A percentile compares a stretch with the other conserved stretches of the same genome.
Evolutionary conservation across 2,888 invertebrate genomes (phyloP).

Genomic region (Dicyrtomina minuta): DNA sequence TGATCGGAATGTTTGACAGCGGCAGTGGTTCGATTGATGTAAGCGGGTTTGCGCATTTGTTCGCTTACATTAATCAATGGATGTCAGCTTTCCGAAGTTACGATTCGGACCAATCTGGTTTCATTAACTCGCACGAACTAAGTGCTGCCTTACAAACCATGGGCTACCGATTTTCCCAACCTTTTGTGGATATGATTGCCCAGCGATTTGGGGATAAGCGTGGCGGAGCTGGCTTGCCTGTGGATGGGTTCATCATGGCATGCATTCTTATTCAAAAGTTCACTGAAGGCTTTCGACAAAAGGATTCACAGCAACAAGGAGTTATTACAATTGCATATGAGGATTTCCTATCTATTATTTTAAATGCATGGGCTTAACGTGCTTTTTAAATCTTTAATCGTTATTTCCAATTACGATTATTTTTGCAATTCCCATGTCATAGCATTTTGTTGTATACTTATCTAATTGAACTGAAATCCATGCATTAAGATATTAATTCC

Average conservation of each 20-base stretch:
- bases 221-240: constrained; percentile 59
- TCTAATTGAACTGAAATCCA: too few relatives aligned
- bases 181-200: constrained; percentile 64
- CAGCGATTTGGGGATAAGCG: constrained; percentile 47
- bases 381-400: background rate
- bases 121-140: constrained; percentile 78
- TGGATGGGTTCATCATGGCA: constrained; percentile 84
- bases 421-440: background rate
- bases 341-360: constrained; percentile 82
- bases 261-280: constrained; percentile 87
- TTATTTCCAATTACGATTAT: background rate
- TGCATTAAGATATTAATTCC: too few relatives aligned
- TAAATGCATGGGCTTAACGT: constrained; percentile 58
- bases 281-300: constrained; percentile 78
- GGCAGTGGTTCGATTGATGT: constrained; percentile 83
- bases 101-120: constrained; percentile 81
- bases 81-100: constrained; percentile 78
- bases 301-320: constrained; percentile 78
- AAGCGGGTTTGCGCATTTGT: constrained; percentile 73
- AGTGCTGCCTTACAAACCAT: constrained; percentile 77
- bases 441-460: too few relatives aligned
- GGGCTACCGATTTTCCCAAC: constrained; percentile 81
- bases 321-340: constrained; percentile 83
- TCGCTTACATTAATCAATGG: constrained; percentile 88
- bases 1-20: constrained; percentile 75